These are phyloP conservation scores for Copidosoma aretas DNA, from an alignment of 2,888 invertebrate genomes.

Conservation along the genomic window DNA sequence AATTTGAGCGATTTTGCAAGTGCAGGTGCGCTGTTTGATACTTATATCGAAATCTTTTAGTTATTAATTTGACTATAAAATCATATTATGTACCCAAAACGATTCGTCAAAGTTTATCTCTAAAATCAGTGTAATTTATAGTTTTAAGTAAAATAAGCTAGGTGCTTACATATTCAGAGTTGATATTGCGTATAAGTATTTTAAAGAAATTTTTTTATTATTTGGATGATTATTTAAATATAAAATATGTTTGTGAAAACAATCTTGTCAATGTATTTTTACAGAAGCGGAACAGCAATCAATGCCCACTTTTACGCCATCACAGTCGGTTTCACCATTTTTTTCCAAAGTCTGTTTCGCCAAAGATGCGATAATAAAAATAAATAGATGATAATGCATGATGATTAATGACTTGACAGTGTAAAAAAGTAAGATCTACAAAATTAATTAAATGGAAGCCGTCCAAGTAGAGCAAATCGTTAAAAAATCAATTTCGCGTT, in stretches of 20 bases:
- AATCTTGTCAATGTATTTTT: constrained; percentile 39
- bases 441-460: constrained; percentile 33
- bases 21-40: constrained; percentile 8
- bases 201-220: constrained; percentile 31
- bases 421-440: constrained; percentile 23
- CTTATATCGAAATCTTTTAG: background rate
- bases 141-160: background rate
- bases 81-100: too few species aligned
- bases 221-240: constrained; percentile 36
- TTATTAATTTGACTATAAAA: background rate
- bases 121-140: background rate
- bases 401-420: constrained; percentile 16
- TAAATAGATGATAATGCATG: constrained; percentile 18
- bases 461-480: constrained; percentile 19
- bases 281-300: constrained; percentile 39
- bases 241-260: constrained; percentile 37
- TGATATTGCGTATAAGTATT: constrained; percentile 22
- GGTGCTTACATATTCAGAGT: constrained; percentile 1
- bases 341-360: constrained; percentile 30
- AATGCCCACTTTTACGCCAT: constrained; percentile 39
- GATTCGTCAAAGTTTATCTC: too few species aligned
- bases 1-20: constrained; percentile 27
- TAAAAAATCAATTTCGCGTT: constrained; percentile 30
- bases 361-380: constrained; percentile 21
- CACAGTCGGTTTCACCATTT: constrained; percentile 42